Evolutionary conservation across 2,888 invertebrate species (phyloP).

Genomic region (Himalopsyche kuldschensis): DNA sequence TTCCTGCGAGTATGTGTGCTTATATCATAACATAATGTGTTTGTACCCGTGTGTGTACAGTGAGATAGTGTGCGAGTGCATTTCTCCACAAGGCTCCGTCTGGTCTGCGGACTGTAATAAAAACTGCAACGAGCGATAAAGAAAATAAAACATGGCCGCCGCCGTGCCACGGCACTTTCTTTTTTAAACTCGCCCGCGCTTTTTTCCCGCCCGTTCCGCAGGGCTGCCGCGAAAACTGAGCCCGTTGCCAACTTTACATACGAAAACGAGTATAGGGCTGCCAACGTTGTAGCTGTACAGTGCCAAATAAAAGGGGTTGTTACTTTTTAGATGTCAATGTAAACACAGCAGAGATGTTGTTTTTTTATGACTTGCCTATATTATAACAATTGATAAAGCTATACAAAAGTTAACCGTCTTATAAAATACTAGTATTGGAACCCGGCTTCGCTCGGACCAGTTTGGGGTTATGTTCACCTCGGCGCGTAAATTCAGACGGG

Average conservation of each 20-base stretch:
- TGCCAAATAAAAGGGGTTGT: too few relatives aligned
- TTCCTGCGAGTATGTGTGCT: not conserved
- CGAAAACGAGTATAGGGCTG: not conserved
- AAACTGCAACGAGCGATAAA: conserved; percentile 40
- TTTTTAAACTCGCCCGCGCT: conserved; percentile 38
- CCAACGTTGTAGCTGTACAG: not conserved
- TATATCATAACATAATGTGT: not conserved
- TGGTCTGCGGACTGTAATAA: conserved; percentile 38
- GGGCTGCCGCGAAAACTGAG: conserved; percentile 15
- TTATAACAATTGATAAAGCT: too few relatives aligned
- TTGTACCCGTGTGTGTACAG: not conserved
- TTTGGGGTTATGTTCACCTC: too few relatives aligned
- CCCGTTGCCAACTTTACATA: not conserved
- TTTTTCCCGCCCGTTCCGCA: conserved; percentile 21
- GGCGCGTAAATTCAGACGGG: too few relatives aligned
- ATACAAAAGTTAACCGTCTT: too few relatives aligned
- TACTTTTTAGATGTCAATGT: too few relatives aligned
- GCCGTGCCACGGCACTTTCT: conserved; percentile 29
- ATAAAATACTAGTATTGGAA: too few relatives aligned
- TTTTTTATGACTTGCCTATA: too few relatives aligned
- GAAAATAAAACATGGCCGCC: conserved; percentile 41
- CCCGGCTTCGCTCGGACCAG: too few relatives aligned
- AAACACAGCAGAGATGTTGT: too few relatives aligned
- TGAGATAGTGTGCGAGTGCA: conserved; percentile 10
- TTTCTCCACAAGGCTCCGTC: conserved; percentile 37